Evolutionary conservation across 35 echinoderm and acorn worm species (phyloP).

Genomic region (Heliocidaris tuberculata): DNA sequence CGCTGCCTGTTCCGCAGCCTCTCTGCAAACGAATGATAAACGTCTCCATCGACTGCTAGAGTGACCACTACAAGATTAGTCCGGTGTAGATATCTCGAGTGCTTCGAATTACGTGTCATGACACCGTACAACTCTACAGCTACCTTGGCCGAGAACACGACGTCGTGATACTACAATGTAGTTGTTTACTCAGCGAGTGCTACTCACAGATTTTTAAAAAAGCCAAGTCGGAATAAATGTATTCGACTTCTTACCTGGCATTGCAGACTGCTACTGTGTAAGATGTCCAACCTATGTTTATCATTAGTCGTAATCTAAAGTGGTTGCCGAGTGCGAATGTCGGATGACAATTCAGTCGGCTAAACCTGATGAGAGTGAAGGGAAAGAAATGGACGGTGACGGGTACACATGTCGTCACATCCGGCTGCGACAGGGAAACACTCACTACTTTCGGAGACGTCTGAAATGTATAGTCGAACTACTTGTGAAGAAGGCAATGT

Average conservation of each 20-base stretch:
- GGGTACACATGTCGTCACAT: constrained; percentile 30
- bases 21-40: not conserved
- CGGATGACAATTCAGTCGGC: not conserved
- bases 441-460: not conserved
- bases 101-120: not conserved
- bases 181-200: not conserved
- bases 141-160: not conserved
- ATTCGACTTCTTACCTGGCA: not conserved
- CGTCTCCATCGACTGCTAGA: not conserved
- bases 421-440: not conserved
- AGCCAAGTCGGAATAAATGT: not conserved
- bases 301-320: not conserved
- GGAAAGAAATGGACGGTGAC: not conserved
- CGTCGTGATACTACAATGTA: not conserved
- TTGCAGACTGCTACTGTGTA: not conserved
- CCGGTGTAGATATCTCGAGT: not conserved
- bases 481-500: not conserved
- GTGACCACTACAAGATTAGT: not conserved
- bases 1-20: not conserved
- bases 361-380: not conserved
- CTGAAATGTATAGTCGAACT: not conserved
- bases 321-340: not conserved
- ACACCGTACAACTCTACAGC: not conserved
- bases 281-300: not conserved
- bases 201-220: not conserved